Evolutionary conservation across 2,797 vertebrate genomes (phyloP), one percentile per base, ranked within the genome.

Genomic region (Ctenopoma kingsleyae): DNA sequence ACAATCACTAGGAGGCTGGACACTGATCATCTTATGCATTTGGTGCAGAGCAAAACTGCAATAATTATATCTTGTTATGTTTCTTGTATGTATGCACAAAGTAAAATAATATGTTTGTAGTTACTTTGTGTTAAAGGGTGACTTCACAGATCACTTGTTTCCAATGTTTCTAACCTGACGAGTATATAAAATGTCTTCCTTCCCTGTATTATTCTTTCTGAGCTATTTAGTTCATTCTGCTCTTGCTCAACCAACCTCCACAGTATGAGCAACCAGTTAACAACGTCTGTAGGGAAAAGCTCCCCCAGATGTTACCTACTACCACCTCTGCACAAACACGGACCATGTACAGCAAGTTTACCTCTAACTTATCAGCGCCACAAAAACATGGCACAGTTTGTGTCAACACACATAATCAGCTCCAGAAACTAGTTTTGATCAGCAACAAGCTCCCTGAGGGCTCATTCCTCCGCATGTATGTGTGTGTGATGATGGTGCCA

Each of bases 1-100:
- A 41, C 57, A 40, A 44, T 49, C 23, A 61, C 41, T 55, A 55
- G 55, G 52, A 78, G 40, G 20, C 49, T 56, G 62, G 56, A 53
- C 49, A 11, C 48, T 52, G 36, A 23, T 52, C 46, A 43, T n/a
- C 13, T 43, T 38, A 57, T 55, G n/a, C 49, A 62, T 27, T n/a
- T 10, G 11, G 11, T 20, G 20, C 36, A 65, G 57, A 67, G 54
- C 23, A 47, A 17, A 38, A 50, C 16, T 38, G 12, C 6, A 56
- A 6, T 19, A 61, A 30, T n/a, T 44, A 52, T 0, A 25, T 38
- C 48, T 7, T 36, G 15, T 36, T 4, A 16, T 23, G 44, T 56
- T 55, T 60, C 4, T 40, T 16, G 2, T 16, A 23, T 1, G 27
- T 30, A 7, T 3, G 6, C 41, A 19, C 65, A 50, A 10, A 53